Percentiles rank a stretch among this genome's conserved stretches.
Conservation (phyloP, 2,888 invertebrate species). For the Catonia carolina region DNA sequence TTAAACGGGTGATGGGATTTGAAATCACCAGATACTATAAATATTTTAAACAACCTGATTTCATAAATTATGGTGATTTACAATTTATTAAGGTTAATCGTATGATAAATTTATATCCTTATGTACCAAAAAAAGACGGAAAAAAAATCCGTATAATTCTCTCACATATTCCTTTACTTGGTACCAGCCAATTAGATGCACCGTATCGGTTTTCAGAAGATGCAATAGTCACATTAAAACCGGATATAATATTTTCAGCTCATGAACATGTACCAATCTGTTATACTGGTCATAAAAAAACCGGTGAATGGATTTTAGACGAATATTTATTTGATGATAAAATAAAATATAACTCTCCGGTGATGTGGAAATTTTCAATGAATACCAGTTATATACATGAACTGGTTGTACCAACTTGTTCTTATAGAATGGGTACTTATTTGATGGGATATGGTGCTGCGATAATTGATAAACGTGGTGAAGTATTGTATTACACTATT, state of each 20-base stretch:
- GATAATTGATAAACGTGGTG: slow-evolving; percentile 73
- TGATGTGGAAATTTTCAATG: slow-evolving; percentile 32
- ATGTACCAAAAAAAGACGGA: slow-evolving; percentile 4
- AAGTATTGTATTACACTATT: too few relatives aligned
- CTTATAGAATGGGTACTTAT: slow-evolving; percentile 89
- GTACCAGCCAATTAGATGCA: too few relatives aligned
- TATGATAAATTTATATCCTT: slow-evolving; percentile 29
- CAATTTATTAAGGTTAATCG: slow-evolving; percentile 34
- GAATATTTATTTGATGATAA: slow-evolving; percentile 26
- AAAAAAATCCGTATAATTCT: slow-evolving; percentile 50
- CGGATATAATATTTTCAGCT: slow-evolving; percentile 63
- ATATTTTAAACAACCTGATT: slow-evolving; percentile 63
- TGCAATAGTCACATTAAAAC: slow-evolving; percentile 57
- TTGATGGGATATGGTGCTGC: slow-evolving; percentile 83
- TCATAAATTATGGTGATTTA: slow-evolving; percentile 38
- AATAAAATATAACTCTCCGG: slow-evolving; percentile 7
- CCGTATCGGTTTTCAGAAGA: too few relatives aligned
- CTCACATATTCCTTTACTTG: slow-evolving; percentile 69
- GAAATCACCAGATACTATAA: slow-evolving; percentile 66
- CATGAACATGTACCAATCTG: slow-evolving; percentile 62
- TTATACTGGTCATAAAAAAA: slow-evolving; percentile 34
- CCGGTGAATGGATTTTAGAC: slow-evolving; percentile 32
- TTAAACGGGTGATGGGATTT: slow-evolving; percentile 54
- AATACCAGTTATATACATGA: slow-evolving; percentile 54
- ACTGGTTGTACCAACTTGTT: slow-evolving; percentile 87